Evolutionary conservation across 1,140 invertebrate species (phyloP), one percentile per base, ranked within the genome.

Genomic region (Coelopa frigida): DNA sequence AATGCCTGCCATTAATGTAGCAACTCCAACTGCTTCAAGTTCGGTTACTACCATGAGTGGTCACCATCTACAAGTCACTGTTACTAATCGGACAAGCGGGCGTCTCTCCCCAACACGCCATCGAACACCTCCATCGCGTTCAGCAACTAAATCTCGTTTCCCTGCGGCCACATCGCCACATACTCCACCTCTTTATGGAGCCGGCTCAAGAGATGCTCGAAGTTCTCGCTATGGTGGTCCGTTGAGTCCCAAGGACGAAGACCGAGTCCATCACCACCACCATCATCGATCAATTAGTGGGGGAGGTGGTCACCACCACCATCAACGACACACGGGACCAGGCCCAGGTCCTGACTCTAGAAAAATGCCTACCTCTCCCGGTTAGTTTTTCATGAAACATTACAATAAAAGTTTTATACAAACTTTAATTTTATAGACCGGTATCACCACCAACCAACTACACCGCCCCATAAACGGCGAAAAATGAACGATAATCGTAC

Each of bases 391-490:
- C n/a, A n/a, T n/a, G n/a, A n/a, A n/a, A n/a, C n/a, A n/a, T n/a
- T n/a, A n/a, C n/a, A n/a, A n/a, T n/a, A n/a, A n/a, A n/a, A n/a
- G n/a, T n/a, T n/a, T n/a, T n/a, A n/a, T n/a, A n/a, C n/a, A n/a
- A n/a, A n/a, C n/a, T n/a, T n/a, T n/a, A n/a, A n/a, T n/a, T n/a
- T n/a, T n/a, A n/a, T n/a, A n/a, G n/a, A n/a, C n/a, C n/a, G n/a
- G n/a, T n/a, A n/a, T 44, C 59, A 58, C 22, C 60, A 63, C 40
- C 63, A 67, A 33, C 55, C 60, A 7, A 57, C 49, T 18, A 59
- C 68, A 17, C 56, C 68, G 12, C 61, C 64, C 3, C 61, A 64
- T 37, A 66, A 68, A 24, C 63, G 63, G 11, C 52, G 68, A 52
- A 70, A 68, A 59, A 58, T 55, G 14, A 48, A 58, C n/a, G 60